Evolutionary conservation across 1,140 invertebrate species (phyloP), one percentile per base, ranked within the genome.

Genomic region (Sycophaga agraensis): DNA sequence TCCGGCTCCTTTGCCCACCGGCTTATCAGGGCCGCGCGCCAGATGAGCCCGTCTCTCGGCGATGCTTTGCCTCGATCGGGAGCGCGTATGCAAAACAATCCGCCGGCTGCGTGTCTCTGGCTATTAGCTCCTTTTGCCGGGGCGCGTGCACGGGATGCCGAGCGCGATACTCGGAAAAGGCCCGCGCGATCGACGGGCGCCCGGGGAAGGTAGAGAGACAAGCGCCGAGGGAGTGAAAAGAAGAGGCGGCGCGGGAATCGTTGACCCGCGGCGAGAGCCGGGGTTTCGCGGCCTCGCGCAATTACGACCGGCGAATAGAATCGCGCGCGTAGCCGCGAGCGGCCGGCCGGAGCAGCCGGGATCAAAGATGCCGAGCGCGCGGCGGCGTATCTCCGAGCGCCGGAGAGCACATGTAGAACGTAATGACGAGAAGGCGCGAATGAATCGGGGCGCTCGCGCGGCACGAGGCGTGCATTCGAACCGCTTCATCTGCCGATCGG

Each of bases 271-370:
- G 6, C 14, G 5, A 46, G 16, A 16, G 24, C 12, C 19, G 11
- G 5, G 43, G 28, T 46, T 46, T 46, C 14, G 22, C 24, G 24
- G 21, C 5, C n/a, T n/a, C 5, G 39, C 39, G 11, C 24, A 43
- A 55, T 55, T 43, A 43, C 31, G 50, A 53, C n/a, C n/a, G 21
- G 37, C 16, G 16, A 55, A 55, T 43, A 43, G 31, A 55, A 17
- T n/a, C 14, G 50, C 35, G 17, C 3, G 35, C 50, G n/a, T 22
- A 16, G 9, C 11, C 34, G 24, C 49, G 24, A 19, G 35, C 22
- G 39, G 45, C 16, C 54, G 54, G 24, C 35, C 48, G 55, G 49
- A 49, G n/a, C 28, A 58, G 11, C 45, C 56, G 34, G 34, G 56
- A 49, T 58, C 56, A 49, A 58, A 58, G 56, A 46, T 55, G 46